Evolutionary conservation across 2,113 vertebrate species (phyloP), one percentile per base, ranked within the genome.

Genomic region (Rhineura floridana): DNA sequence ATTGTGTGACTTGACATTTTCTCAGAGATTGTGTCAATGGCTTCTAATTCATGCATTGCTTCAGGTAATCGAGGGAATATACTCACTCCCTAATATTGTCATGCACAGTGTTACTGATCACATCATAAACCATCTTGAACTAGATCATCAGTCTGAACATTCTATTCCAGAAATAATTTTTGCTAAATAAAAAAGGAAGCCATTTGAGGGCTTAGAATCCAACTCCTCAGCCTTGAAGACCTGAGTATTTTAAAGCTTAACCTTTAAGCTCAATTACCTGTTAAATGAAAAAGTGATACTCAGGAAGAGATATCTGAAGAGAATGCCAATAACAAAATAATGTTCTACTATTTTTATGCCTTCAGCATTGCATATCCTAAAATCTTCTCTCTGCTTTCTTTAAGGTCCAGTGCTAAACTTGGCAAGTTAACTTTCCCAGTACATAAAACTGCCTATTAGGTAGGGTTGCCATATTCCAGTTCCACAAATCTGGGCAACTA

Each of bases 231-330:
- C 76, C n/a, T 81, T 78, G 39, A 85, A 92, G 82, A 87, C 42
- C 48, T 33, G 84, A 17, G 19, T 78, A 36, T 87, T 87, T 75
- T 69, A 85, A 89, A 90, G 79, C 77, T 85, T 73, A 48, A 80
- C 85, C 93, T 93, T 62, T 42, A 84, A 84, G 70, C 73, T 82
- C 81, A 91, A 17, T 87, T 92, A 70, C 62, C 69, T 88, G 65
- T 89, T 92, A 92, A 88, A 89, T 89, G 42, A 87, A 89, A 92
- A 88, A 78, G 8, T 88, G 25, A 0, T 72, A 36, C 82, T 92
- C 85, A 67, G 55, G 84, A 77, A 80, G 25, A 70, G 73, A 46
- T 55, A 77, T 28, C 81, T 81, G 88, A 19, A 81, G 30, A 81
- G 65, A 87, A 87, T 52, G 78, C 67, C 78, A 70, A 19, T 73